These are phyloP conservation scores for Rousettus leschenaultii DNA, from an alignment of 2,113 vertebrate genomes.

Conservation along the genomic window DNA sequence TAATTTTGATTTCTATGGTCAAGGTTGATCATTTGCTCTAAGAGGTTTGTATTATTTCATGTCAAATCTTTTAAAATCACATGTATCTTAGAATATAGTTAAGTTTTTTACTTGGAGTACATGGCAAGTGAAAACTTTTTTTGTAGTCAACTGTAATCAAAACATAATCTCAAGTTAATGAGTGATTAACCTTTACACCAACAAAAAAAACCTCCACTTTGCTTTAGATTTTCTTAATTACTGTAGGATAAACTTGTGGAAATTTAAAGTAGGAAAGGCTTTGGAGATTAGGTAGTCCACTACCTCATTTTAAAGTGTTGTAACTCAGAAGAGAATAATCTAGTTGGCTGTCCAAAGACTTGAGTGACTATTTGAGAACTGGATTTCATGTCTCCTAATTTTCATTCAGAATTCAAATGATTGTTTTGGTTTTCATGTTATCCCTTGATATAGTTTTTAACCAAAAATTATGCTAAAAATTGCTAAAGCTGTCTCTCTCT, in stretches of 20 bases:
- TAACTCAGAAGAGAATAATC: not conserved
- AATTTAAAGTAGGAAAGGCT: not conserved
- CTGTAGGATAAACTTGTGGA: not conserved
- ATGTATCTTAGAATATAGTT: not conserved
- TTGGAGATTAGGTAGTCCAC: not conserved
- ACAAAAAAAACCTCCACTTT: constrained; percentile 1
- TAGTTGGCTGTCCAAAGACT: not conserved
- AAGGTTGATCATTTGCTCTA: not conserved
- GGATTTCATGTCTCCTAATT: not conserved
- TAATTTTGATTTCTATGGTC: not conserved
- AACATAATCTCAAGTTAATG: constrained; percentile 49
- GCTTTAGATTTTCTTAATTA: constrained; percentile 53
- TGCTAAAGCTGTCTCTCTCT: not conserved
- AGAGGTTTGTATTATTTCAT: not conserved
- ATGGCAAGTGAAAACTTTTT: not conserved
- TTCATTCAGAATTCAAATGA: not conserved
- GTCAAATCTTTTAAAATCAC: not conserved
- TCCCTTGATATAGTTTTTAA: not conserved
- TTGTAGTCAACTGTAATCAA: constrained; percentile 45
- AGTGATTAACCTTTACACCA: constrained; percentile 45
- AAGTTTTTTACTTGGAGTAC: not conserved
- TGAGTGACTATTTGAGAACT: not conserved
- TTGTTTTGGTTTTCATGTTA: not conserved
- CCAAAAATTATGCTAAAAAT: not conserved
- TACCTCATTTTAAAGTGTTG: not conserved